Evolutionary conservation across 1,140 invertebrate species (phyloP), one percentile per base, ranked within the genome.

Genomic region (Drosophila willistoni): DNA sequence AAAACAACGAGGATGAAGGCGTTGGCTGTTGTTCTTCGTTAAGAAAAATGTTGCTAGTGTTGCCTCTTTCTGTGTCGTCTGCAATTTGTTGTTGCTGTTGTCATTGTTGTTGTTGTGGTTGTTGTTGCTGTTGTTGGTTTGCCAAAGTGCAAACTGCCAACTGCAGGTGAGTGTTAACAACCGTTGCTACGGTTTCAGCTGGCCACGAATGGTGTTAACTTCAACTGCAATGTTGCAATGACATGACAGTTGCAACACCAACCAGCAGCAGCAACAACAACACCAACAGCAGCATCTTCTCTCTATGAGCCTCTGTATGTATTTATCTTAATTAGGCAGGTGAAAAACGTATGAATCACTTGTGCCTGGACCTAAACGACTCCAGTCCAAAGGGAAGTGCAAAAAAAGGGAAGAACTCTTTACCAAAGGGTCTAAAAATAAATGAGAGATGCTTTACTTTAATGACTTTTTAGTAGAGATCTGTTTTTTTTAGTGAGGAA

Each of bases 321-420:
- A 79, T 85, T 86, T 82, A 87, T 85, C 82, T 85, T 87, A 85
- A 85, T 85, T 85, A 87, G 83, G 57, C 71, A 55, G 55, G 72
- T 65, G 73, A 67, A 36, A 62, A 75, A 59, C 47, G 47, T 59
- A 75, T 75, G 73, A 75, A 75, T 75, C 73, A 75, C 73, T 56
- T 51, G 17, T 22, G 17, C 44, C 17, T 51, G 44, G 44, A 22
- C 44, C 44, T 7, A 22, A 12, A 19, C 17, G 17, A 22, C 3
- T 10, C 44, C 6, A 22, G 29, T 34, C 34, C 34, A 19, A 73
- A 56, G 59, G 36, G 39, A 73, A 70, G 56, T 69, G 71, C 71
- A 73, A 41, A 70, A 41, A 63, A 73, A 14, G 36, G 57, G 33
- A 51, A 55, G 22, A 51, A 22, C 17, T 22, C 44, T 51, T 51